Evolutionary conservation across 2,797 vertebrate genomes (phyloP).

Genomic region (Microcaecilia unicolor): DNA sequence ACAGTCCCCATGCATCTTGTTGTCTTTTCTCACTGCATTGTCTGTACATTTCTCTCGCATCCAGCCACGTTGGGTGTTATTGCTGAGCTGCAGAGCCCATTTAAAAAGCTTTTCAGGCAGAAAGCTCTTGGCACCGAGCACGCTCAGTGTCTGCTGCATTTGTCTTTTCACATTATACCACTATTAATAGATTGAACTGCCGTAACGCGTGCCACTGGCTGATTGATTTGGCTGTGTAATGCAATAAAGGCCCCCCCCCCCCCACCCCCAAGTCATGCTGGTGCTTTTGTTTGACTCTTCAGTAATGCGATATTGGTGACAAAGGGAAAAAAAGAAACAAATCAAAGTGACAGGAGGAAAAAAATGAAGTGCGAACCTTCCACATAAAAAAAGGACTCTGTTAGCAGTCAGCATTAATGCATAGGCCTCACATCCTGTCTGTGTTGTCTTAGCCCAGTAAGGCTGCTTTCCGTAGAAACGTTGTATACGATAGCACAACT

Average conservation of each 20-base stretch:
- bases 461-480: conserved; percentile 21
- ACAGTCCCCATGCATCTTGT: no score
- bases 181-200: no score
- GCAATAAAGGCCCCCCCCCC: background rate
- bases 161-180: background rate
- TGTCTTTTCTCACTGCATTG: no score
- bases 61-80: no score
- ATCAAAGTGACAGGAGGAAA: background rate
- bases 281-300: background rate
- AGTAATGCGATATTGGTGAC: background rate
- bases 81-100: no score
- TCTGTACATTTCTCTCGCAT: no score
- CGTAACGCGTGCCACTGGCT: background rate
- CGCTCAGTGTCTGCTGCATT: background rate
- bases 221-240: background rate
- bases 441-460: conserved; percentile 18
- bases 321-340: background rate
- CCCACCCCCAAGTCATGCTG: background rate
- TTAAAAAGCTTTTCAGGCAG: no score
- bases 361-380: background rate
- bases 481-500: background rate
- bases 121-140: no score
- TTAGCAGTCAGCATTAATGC: background rate
- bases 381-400: background rate
- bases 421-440: background rate